phyloP scores from a whole-genome alignment of 2,113 vertebrate species.

The Natator depressus region DNA sequence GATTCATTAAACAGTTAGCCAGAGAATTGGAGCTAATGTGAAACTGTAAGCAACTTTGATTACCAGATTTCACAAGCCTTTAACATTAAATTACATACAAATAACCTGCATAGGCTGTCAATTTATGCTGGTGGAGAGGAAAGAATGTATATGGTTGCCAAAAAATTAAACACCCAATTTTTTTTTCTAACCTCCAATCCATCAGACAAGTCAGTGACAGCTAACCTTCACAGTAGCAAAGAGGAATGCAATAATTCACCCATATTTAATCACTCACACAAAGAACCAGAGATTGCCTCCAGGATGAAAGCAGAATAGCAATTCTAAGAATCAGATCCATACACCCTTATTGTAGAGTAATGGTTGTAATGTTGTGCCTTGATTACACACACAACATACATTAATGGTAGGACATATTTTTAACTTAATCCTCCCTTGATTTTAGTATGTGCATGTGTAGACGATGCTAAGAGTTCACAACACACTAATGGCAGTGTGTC shows the following conservation, averaged over 20 bases:
- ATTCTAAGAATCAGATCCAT: background rate
- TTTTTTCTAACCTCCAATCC: fast-evolving
- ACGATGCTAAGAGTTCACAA: too few species aligned
- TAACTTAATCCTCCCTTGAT: background rate
- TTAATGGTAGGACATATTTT: too few species aligned
- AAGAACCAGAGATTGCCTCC: background rate
- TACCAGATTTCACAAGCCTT: fast-evolving
- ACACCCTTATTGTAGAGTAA: background rate
- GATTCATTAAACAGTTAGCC: fast-evolving
- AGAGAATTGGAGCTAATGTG: background rate
- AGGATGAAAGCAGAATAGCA: background rate
- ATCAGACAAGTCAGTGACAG: fast-evolving
- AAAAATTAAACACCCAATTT: fast-evolving
- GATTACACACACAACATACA: slow-evolving; percentile 29
- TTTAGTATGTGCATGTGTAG: background rate
- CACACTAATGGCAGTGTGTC: background rate
- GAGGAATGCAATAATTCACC: background rate
- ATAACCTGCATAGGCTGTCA: background rate
- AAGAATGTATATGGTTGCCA: fast-evolving
- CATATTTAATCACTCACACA: background rate
- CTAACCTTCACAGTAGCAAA: background rate
- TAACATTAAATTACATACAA: background rate
- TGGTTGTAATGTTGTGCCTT: background rate
- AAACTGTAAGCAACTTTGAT: fast-evolving
- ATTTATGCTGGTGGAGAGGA: fast-evolving